phyloP scores from a whole-genome alignment of 2,888 invertebrate genomes.

The Mellilla xanthometata region DNA sequence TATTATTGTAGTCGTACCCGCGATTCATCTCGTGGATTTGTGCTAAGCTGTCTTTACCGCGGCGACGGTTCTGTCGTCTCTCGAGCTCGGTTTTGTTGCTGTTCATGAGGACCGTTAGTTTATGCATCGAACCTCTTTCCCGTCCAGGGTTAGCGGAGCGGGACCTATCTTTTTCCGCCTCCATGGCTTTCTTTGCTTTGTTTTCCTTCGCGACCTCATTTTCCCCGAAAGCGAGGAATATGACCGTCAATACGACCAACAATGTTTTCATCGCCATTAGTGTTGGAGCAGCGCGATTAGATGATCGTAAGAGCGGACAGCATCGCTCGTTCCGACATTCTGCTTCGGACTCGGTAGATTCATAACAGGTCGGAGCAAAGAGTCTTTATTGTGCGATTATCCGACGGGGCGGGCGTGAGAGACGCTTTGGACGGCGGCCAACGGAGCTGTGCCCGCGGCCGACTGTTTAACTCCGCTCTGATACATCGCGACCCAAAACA shows the following conservation, averaged over 20 bases:
- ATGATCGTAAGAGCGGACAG: slow-evolving; percentile 42
- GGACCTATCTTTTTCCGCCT: slow-evolving; percentile 66
- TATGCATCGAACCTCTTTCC: slow-evolving; percentile 58
- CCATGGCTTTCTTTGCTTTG: slow-evolving; percentile 70
- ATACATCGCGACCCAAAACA: slow-evolving; percentile 23
- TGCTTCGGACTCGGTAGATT: slow-evolving; percentile 46
- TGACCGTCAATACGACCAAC: slow-evolving; percentile 51
- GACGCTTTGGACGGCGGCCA: slow-evolving; percentile 53
- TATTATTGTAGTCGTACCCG: slow-evolving; percentile 41
- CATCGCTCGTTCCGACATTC: slow-evolving; percentile 49
- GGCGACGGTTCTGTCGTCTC: slow-evolving; percentile 37
- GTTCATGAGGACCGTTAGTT: slow-evolving; percentile 58
- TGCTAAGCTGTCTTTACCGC: slow-evolving; percentile 50
- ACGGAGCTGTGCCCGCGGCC: slow-evolving; percentile 29
- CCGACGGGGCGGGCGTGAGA: slow-evolving; percentile 45
- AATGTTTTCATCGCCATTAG: slow-evolving; percentile 71
- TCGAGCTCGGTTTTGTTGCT: slow-evolving; percentile 47
- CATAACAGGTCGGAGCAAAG: slow-evolving; percentile 59
- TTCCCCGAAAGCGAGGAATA: slow-evolving; percentile 54
- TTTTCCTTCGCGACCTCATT: slow-evolving; percentile 66
- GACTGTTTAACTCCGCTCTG: slow-evolving; percentile 40
- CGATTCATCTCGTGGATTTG: slow-evolving; percentile 48
- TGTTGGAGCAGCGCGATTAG: slow-evolving; percentile 46
- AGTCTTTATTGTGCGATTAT: slow-evolving; percentile 44
- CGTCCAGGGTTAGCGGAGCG: slow-evolving; percentile 58